Evolutionary conservation across 2,888 invertebrate species (phyloP), one percentile per base, ranked within the genome.

Genomic region (Mallateleia sp.): DNA sequence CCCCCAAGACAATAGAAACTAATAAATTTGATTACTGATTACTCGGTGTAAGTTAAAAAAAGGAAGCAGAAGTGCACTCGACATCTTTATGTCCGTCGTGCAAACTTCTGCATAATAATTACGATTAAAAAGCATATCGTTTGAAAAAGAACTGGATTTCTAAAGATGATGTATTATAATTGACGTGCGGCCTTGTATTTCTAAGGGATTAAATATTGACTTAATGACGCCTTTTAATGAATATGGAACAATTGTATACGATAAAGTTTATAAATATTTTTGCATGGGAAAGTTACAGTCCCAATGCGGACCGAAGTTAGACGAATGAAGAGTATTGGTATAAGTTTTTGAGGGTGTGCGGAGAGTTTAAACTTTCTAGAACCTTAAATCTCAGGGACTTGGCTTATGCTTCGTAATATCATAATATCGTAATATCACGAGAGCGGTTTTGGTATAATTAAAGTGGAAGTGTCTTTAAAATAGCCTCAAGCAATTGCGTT

Each of bases 21-120:
- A 94, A 95, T 95, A 95, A 95, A 95, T 95, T 94, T 95, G 94
- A 95, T 95, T 95, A 94, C 94, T 94, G 95, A 95, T 95, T 95
- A 94, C 93, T 89, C 90, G 91, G 91, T 91, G 72, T 83, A 80
- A 87, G 72, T 78, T 85, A 74, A 88, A 87, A 79, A 85, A 74
- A 80, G 67, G 54, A 54, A 54, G 60, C 56, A 32, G 58, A 45
- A 87, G 86, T 88, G 87, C 87, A 85, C 84, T 75, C 80, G 87
- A 85, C 87, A 81, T 84, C 72, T 87, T 79, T 87, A 81, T 84
- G 75, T 56, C 47, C 80, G 50, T 58, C 74, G 67, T 32, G 42
- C 83, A 69, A 83, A 87, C 77, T 83, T 80, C 11, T 56, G 79
- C 74, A 78, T 81, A 72, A 64, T 85, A 74, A 75, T 67, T 45